Evolutionary conservation across 1,140 invertebrate species (phyloP).

Genomic region (Gryon sp.): DNA sequence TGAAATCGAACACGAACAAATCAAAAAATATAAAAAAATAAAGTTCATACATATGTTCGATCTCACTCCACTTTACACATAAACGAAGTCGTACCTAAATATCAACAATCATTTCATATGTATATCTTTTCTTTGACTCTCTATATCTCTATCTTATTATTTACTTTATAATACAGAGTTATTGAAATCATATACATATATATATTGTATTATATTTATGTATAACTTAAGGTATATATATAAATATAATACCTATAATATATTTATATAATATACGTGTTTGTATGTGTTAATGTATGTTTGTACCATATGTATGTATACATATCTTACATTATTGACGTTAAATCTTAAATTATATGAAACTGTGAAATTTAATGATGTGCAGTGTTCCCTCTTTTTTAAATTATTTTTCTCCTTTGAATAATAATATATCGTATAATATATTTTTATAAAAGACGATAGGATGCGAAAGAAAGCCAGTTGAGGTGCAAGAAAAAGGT

Average conservation of each 20-base stretch:
- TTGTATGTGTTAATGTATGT: constrained; percentile 11
- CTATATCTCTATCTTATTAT: constrained; percentile 6
- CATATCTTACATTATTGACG: too few relatives aligned
- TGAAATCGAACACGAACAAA: constrained; percentile 28
- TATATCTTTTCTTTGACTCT: constrained; percentile 8
- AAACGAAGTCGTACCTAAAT: constrained; percentile 7
- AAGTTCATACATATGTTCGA: too few relatives aligned
- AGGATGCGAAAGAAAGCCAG: not conserved
- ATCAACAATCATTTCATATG: constrained; percentile 11
- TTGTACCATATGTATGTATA: not conserved
- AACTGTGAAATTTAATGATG: too few relatives aligned
- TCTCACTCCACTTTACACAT: not conserved
- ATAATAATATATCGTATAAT: too few relatives aligned
- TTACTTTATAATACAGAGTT: constrained; percentile 23
- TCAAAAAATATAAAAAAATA: constrained; percentile 22
- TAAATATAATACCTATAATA: too few relatives aligned
- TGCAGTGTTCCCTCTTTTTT: too few relatives aligned
- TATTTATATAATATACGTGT: constrained; percentile 10
- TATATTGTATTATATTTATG: too few relatives aligned
- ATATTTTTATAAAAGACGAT: constrained; percentile 6
- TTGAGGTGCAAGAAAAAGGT: not conserved
- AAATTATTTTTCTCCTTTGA: not conserved
- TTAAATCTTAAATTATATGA: too few relatives aligned
- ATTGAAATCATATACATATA: too few relatives aligned
- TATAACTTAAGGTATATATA: too few relatives aligned